Percentiles rank a stretch among this genome's conserved stretches.
These are phyloP conservation scores for Diplodus sargus DNA, from an alignment of 2,797 vertebrate species.

Conservation along the genomic window DNA sequence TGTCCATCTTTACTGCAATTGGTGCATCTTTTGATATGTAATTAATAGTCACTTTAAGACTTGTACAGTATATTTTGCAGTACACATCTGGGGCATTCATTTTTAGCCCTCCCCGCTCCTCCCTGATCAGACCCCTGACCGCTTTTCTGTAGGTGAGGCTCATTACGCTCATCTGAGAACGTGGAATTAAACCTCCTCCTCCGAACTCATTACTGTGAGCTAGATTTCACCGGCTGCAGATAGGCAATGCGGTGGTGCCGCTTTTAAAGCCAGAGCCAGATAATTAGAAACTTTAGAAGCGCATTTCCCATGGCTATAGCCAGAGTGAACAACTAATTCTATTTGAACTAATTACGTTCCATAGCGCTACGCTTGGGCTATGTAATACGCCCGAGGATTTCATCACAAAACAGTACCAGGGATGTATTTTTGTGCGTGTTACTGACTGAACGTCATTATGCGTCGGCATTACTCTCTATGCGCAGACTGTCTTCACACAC, in stretches of 20 bases:
- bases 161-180: slow-evolving; percentile 78
- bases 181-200: slow-evolving; percentile 81
- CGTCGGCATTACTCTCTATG: slow-evolving; percentile 45
- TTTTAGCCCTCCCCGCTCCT: slow-evolving; percentile 56
- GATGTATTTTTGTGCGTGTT: slow-evolving; percentile 67
- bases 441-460: slow-evolving; percentile 52
- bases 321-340: slow-evolving; percentile 84
- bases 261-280: slow-evolving; percentile 85
- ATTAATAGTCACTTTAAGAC: slow-evolving; percentile 62
- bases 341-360: slow-evolving; percentile 86
- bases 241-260: slow-evolving; percentile 79
- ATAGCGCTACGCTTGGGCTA: slow-evolving; percentile 70
- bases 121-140: slow-evolving; percentile 74
- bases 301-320: slow-evolving; percentile 85
- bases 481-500: slow-evolving; percentile 37
- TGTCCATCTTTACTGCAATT: slow-evolving; percentile 21
- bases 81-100: slow-evolving; percentile 52
- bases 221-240: slow-evolving; percentile 82
- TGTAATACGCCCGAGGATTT: slow-evolving; percentile 78
- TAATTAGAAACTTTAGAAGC: slow-evolving; percentile 87
- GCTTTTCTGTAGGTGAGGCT: slow-evolving; percentile 79
- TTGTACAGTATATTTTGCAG: slow-evolving; percentile 39
- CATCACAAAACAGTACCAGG: slow-evolving; percentile 70
- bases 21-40: slow-evolving; percentile 52
- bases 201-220: slow-evolving; percentile 84